These are phyloP conservation scores for Gasteruption jaculator DNA, from an alignment of 2,888 invertebrate genomes.

Conservation along the genomic window DNA sequence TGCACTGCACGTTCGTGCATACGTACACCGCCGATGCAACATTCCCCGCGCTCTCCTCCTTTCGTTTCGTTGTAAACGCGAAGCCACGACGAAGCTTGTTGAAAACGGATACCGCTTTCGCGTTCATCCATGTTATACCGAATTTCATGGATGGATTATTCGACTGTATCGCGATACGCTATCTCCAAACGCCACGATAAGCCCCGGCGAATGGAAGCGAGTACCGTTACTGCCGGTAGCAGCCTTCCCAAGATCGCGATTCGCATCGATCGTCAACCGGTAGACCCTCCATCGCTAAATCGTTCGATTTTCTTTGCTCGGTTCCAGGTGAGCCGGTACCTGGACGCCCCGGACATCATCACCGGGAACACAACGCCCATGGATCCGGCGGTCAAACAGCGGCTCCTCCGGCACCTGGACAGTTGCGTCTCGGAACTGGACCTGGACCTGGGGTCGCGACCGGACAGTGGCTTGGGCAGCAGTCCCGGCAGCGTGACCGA, in stretches of 20 bases:
- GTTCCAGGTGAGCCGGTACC: conserved; percentile 55
- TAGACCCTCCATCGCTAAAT: conserved; percentile 5
- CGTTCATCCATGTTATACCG: conserved; percentile 9
- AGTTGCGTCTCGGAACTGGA: conserved; percentile 62
- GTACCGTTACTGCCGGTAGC: no score
- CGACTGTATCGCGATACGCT: conserved; percentile 13
- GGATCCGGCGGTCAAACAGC: conserved; percentile 58
- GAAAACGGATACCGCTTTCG: conserved; percentile 20
- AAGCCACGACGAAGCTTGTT: conserved; percentile 25
- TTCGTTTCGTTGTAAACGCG: conserved; percentile 15
- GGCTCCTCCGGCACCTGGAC: conserved; percentile 59
- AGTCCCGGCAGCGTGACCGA: conserved; percentile 49
- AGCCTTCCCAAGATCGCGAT: no score
- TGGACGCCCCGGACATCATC: conserved; percentile 61
- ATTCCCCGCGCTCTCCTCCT: no score
- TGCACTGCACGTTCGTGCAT: no score
- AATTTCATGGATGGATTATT: conserved; percentile 19
- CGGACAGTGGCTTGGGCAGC: conserved; percentile 47
- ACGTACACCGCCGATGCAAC: no score
- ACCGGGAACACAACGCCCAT: conserved; percentile 56
- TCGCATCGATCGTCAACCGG: conserved; percentile 12
- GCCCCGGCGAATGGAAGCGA: no score
- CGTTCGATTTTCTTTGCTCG: no score
- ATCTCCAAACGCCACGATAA: conserved; percentile 13
- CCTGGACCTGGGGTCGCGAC: conserved; percentile 55